Conservation (phyloP, 2,113 vertebrate species). For the Rhinolophus ferrumequinum region DNA sequence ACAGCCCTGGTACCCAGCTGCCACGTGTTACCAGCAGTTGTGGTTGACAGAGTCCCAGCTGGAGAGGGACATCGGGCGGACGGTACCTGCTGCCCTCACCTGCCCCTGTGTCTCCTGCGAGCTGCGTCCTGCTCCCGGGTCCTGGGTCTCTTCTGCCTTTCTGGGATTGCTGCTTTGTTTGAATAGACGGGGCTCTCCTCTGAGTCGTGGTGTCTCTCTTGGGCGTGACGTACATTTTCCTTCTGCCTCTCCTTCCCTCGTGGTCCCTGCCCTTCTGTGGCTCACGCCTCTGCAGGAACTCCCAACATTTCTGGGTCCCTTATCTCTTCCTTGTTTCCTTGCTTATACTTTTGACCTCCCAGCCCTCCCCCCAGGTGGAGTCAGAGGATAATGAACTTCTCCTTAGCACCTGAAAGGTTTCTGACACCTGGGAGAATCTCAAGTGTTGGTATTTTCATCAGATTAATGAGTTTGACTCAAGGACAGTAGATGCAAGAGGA, state of each 20-base stretch:
- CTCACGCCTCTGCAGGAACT: background rate
- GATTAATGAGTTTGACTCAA: background rate
- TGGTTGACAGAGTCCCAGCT: background rate
- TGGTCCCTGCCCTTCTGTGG: background rate
- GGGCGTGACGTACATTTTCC: background rate
- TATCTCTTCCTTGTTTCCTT: background rate
- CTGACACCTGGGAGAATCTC: background rate
- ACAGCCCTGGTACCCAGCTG: background rate
- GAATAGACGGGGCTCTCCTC: background rate
- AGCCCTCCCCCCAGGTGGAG: background rate
- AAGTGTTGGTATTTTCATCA: background rate
- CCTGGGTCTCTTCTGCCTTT: background rate
- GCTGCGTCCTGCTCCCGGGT: background rate
- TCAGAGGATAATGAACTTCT: background rate
- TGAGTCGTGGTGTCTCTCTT: background rate
- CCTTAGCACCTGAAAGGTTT: background rate
- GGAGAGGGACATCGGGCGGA: background rate
- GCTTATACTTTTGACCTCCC: background rate
- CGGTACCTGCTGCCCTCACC: background rate
- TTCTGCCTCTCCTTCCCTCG: background rate
- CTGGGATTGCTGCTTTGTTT: background rate
- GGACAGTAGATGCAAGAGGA: background rate
- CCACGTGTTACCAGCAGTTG: background rate
- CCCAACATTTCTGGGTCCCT: too few species aligned
- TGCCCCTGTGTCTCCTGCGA: background rate